Evolutionary conservation across 2,888 invertebrate species (phyloP).

Genomic region (Epistrophe grossulariae): DNA sequence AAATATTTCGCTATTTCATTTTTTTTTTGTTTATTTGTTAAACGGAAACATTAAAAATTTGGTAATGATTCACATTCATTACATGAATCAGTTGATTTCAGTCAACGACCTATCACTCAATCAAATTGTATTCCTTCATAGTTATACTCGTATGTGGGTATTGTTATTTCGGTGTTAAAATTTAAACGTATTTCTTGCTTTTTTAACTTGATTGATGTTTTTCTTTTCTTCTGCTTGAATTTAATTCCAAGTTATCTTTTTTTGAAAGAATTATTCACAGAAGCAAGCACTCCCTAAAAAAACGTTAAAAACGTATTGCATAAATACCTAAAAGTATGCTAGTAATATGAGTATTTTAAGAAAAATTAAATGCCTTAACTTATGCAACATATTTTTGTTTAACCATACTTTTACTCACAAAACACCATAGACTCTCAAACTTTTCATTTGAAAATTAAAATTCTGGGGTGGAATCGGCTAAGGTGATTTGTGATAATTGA

Average conservation of each 20-base stretch:
- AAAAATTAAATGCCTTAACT: neutral
- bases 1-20: neutral
- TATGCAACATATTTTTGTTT: neutral
- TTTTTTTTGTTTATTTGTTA: neutral
- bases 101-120: neutral
- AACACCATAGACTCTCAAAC: neutral
- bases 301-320: neutral
- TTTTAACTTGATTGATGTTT: conserved; percentile 4
- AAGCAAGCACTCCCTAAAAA: neutral
- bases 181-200: neutral
- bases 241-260: neutral
- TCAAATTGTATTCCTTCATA: neutral
- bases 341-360: neutral
- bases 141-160: too few species aligned
- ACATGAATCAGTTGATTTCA: conserved; percentile 3
- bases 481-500: too few species aligned
- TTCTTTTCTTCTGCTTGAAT: neutral
- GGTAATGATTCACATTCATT: conserved; percentile 9
- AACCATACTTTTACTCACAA: neutral
- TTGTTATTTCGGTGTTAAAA: neutral
- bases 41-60: neutral
- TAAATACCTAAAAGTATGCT: neutral
- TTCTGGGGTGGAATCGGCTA: too few species aligned
- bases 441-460: conserved; percentile 1
- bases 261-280: neutral